phyloP scores from a whole-genome alignment of 1,140 invertebrate species.

The Diprion similis region DNA sequence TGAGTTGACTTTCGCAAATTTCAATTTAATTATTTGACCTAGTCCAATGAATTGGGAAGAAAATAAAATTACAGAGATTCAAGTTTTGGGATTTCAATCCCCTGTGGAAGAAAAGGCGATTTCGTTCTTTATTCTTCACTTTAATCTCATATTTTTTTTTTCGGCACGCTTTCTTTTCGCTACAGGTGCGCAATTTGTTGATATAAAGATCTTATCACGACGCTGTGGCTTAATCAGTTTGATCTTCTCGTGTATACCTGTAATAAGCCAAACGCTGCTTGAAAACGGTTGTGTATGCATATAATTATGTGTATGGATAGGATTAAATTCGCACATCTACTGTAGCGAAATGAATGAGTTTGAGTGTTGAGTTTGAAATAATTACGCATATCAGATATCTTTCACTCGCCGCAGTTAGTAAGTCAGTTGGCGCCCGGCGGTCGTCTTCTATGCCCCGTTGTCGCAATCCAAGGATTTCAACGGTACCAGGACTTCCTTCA shows the following conservation, averaged over 20 bases:
- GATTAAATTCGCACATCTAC: too few species aligned
- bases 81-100: background rate
- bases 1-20: conserved; percentile 30
- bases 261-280: too few species aligned
- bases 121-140: background rate
- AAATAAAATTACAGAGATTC: background rate
- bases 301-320: too few species aligned
- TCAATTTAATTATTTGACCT: background rate
- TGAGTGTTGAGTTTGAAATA: too few species aligned
- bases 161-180: conserved; percentile 8
- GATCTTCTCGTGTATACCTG: too few species aligned
- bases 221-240: too few species aligned
- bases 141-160: conserved; percentile 23
- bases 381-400: too few species aligned
- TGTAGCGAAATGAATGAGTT: too few species aligned
- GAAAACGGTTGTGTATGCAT: too few species aligned
- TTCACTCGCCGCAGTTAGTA: conserved; percentile 50
- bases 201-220: too few species aligned
- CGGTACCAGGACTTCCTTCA: conserved; percentile 52
- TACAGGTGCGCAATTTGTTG: too few species aligned
- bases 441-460: conserved; percentile 72
- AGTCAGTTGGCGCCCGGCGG: conserved; percentile 72
- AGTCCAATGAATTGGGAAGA: background rate
- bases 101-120: conserved; percentile 14
- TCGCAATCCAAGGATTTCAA: conserved; percentile 52